phyloP scores from a whole-genome alignment of 2,113 vertebrate genomes.

The Chloroceryle aenea region DNA sequence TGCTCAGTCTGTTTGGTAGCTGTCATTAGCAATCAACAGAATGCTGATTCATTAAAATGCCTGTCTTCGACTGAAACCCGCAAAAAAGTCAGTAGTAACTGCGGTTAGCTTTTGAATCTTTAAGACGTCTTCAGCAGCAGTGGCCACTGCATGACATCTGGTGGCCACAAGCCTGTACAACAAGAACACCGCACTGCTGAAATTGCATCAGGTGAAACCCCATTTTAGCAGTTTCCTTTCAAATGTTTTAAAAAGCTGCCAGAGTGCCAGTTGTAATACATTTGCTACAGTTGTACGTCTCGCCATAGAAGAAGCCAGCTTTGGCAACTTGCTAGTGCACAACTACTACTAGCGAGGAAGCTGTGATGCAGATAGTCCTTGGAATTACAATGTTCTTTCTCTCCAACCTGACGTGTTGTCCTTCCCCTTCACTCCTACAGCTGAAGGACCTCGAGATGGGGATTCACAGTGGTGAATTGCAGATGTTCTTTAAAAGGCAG shows the following conservation, averaged over 20 bases:
- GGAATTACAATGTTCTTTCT: rapidly evolving
- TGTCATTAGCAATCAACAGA: neutral
- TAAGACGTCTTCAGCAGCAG: neutral
- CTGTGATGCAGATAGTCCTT: neutral
- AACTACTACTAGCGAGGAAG: neutral
- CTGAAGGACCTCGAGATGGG: rapidly evolving
- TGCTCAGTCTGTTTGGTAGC: neutral
- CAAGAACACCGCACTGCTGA: neutral
- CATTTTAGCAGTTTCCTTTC: neutral
- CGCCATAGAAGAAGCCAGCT: neutral
- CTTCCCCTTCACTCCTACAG: neutral
- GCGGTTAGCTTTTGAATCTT: too few relatives aligned
- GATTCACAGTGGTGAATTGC: neutral
- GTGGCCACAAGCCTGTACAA: neutral
- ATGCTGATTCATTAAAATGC: neutral
- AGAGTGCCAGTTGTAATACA: rapidly evolving
- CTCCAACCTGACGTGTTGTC: rapidly evolving
- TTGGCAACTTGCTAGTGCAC: neutral
- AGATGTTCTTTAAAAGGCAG: neutral
- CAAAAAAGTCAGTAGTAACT: neutral
- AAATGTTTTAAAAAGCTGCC: neutral
- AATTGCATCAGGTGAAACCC: rapidly evolving
- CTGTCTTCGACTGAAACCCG: neutral
- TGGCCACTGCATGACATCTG: neutral
- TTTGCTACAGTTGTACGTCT: neutral